phyloP scores from a whole-genome alignment of 2,113 vertebrate species.

The Catharus fuscescens region DNA sequence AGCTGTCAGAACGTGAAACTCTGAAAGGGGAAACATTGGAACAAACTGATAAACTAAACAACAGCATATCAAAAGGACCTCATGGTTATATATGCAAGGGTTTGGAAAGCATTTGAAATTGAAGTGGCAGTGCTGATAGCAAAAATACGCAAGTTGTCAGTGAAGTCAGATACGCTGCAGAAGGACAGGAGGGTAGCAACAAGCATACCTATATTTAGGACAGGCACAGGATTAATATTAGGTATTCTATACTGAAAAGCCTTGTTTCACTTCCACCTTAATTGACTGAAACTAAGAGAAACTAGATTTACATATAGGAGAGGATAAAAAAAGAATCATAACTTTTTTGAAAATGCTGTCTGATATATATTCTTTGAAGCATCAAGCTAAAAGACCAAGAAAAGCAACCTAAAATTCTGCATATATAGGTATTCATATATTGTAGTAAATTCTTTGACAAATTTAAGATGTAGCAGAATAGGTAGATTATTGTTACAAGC shows the following conservation, averaged over 20 bases:
- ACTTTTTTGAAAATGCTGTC: background rate
- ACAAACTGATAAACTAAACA: conserved; percentile 53
- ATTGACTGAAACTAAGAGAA: background rate
- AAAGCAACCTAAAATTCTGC: background rate
- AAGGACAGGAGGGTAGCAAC: background rate
- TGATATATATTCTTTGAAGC: background rate
- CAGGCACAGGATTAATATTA: background rate
- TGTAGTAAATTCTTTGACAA: background rate
- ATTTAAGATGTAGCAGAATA: background rate
- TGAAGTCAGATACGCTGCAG: background rate
- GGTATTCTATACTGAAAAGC: background rate
- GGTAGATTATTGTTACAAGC: background rate
- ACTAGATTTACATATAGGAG: background rate
- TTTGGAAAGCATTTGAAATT: conserved; percentile 45
- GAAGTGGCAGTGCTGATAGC: conserved; percentile 31
- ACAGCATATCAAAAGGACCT: conserved; percentile 10
- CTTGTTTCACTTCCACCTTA: background rate
- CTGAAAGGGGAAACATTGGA: background rate
- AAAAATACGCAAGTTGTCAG: background rate
- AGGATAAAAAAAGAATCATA: background rate
- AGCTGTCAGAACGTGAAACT: background rate
- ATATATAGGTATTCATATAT: background rate
- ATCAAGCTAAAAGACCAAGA: background rate
- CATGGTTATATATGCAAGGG: background rate
- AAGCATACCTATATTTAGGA: background rate